Evolutionary conservation across 1,140 invertebrate species (phyloP).

Genomic region (Asbolus verrucosus): DNA sequence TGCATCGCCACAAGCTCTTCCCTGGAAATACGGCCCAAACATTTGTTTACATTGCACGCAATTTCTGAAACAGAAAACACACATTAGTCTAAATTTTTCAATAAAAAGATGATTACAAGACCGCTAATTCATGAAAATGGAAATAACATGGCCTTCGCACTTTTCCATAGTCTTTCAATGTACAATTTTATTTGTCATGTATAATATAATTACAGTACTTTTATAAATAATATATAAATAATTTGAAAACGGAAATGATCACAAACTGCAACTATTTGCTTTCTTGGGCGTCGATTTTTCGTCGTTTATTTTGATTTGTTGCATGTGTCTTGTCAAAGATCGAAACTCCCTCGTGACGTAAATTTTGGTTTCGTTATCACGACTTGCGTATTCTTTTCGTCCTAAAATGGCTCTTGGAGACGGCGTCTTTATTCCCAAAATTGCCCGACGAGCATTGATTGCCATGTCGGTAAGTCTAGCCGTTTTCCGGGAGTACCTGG

Average conservation of each 20-base stretch:
- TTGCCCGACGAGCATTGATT: conserved; percentile 49
- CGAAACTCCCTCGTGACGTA: conserved; percentile 56
- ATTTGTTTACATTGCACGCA: conserved; percentile 62
- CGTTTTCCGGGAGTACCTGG: conserved; percentile 59
- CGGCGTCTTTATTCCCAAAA: conserved; percentile 57
- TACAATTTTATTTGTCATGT: too few relatives aligned
- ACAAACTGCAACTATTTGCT: conserved; percentile 41
- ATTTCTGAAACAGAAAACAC: conserved; percentile 53
- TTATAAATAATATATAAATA: too few relatives aligned
- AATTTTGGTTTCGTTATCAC: conserved; percentile 44
- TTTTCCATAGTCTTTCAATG: too few relatives aligned
- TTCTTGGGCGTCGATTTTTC: conserved; percentile 43
- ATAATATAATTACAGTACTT: too few relatives aligned
- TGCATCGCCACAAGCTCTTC: conserved; percentile 58
- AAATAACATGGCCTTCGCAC: too few relatives aligned
- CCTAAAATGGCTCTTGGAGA: conserved; percentile 60
- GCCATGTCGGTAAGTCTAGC: conserved; percentile 46
- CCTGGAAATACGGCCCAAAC: conserved; percentile 61
- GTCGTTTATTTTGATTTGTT: conserved; percentile 56
- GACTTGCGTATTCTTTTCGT: conserved; percentile 49
- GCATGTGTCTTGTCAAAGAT: conserved; percentile 54
- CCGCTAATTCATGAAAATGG: too few relatives aligned
- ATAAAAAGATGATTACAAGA: too few relatives aligned
- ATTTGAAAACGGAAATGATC: conserved; percentile 2
- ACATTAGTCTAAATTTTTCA: not conserved